Evolutionary conservation across 64 coral and sea anemone genomes (phyloP).

Genomic region (Stylophora pistillata): DNA sequence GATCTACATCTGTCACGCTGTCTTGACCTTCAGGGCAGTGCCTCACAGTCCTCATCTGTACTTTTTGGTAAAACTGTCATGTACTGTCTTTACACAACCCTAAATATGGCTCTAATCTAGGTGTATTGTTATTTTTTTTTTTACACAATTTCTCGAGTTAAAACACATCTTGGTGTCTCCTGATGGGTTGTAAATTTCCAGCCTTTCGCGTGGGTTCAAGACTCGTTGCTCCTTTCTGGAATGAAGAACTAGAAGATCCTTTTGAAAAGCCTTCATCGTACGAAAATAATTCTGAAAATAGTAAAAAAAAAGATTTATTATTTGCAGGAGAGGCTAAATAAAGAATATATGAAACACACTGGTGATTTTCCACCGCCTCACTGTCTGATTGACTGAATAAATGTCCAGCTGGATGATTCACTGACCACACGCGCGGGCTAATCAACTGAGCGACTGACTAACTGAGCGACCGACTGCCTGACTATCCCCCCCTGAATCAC

Average conservation of each 20-base stretch:
- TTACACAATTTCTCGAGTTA: neutral
- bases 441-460: no score
- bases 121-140: no score
- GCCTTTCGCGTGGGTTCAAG: constrained; percentile 12
- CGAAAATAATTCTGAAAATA: neutral
- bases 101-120: neutral
- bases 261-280: neutral
- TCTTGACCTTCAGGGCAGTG: no score
- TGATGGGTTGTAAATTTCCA: neutral
- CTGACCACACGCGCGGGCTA: no score
- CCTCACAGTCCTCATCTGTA: no score
- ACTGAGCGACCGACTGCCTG: no score
- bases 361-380: neutral
- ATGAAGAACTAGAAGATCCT: constrained; percentile 1
- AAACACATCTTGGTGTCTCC: constrained; percentile 18
- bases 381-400: no score
- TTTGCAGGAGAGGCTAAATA: neutral
- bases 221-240: neutral
- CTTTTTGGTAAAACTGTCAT: no score
- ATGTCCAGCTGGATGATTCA: no score
- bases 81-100: no score
- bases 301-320: neutral
- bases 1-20: no score
- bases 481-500: neutral
- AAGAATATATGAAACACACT: neutral